Evolutionary conservation across 2,113 vertebrate species (phyloP).

Genomic region (Rhynchomys soricoides): DNA sequence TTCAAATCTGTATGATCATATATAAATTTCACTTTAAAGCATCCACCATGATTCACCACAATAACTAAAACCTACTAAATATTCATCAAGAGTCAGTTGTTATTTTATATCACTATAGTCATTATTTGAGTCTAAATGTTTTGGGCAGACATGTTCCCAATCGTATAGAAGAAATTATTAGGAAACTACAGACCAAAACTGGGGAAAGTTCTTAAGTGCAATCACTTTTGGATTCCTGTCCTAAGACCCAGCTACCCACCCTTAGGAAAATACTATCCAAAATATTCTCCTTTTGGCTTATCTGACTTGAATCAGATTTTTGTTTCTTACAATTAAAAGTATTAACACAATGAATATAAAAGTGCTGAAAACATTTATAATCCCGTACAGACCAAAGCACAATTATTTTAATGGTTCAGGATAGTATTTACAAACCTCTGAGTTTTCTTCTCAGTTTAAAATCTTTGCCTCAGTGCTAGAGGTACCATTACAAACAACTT

Average conservation of each 20-base stretch:
- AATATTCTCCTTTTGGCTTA: background rate
- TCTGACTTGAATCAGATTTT: conserved; percentile 19
- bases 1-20: background rate
- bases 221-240: background rate
- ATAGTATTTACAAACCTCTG: conserved; percentile 40
- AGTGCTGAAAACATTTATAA: background rate
- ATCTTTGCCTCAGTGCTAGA: background rate
- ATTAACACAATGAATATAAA: conserved; percentile 34
- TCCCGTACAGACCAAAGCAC: background rate
- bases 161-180: background rate
- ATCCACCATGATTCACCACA: background rate
- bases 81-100: background rate
- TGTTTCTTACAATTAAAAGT: background rate
- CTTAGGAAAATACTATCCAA: background rate
- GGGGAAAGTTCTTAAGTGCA: background rate
- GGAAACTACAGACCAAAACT: background rate
- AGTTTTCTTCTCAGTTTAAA: conserved; percentile 52
- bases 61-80: background rate
- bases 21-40: background rate
- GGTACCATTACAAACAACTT: conserved; percentile 39
- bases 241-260: background rate
- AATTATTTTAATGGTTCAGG: conserved; percentile 26
- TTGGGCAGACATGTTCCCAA: background rate
- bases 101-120: background rate
- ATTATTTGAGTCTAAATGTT: background rate